phyloP scores from a whole-genome alignment of 2,888 invertebrate species.

The Lasioglossum vierecki region DNA sequence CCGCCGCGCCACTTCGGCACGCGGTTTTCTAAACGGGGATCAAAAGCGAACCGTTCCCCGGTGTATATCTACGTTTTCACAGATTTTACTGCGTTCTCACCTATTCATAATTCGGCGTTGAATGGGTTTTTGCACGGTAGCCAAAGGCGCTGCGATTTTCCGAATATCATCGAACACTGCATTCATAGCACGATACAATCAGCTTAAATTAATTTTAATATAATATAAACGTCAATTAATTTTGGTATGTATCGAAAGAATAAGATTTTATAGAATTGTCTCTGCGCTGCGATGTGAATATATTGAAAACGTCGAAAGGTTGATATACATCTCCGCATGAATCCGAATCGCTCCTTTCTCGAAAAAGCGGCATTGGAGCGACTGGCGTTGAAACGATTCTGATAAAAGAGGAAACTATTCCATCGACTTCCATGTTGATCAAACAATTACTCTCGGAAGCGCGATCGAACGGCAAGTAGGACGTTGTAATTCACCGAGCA shows the following conservation, averaged over 20 bases:
- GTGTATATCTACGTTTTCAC: background rate
- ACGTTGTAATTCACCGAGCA: constrained; percentile 43
- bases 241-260: too few species aligned
- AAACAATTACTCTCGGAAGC: constrained; percentile 36
- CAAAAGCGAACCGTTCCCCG: background rate
- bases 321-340: too few species aligned
- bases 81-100: background rate
- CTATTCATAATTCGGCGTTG: background rate
- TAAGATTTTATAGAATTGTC: too few species aligned
- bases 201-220: background rate
- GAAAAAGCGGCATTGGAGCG: background rate
- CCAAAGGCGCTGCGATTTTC: background rate
- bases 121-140: background rate
- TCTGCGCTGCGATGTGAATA: too few species aligned
- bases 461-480: constrained; percentile 16
- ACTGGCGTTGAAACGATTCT: background rate
- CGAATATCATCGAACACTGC: background rate
- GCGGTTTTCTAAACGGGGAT: constrained; percentile 7
- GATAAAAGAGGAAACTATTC: constrained; percentile 7
- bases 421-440: constrained; percentile 32
- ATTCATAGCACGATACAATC: background rate
- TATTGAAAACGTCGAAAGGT: too few species aligned
- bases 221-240: too few species aligned
- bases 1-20: constrained; percentile 13
- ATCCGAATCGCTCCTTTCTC: background rate